Percentiles rank a stretch among this genome's conserved stretches.
These are phyloP conservation scores for Tychaedon coryphoeus DNA, from an alignment of 2,113 vertebrate genomes.

Conservation along the genomic window DNA sequence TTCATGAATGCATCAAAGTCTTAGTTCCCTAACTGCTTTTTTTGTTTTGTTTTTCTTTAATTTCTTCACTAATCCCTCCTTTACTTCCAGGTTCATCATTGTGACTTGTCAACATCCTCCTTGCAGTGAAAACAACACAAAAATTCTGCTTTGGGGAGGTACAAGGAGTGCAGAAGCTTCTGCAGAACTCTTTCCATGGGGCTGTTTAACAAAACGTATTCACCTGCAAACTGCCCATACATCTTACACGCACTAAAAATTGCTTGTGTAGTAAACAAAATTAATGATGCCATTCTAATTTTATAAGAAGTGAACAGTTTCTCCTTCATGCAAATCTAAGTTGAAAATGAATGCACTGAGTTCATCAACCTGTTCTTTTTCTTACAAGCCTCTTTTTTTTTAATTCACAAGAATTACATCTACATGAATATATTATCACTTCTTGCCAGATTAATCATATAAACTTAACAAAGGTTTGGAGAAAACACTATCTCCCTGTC, in stretches of 20 bases:
- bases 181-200: neutral
- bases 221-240: neutral
- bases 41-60: too few relatives aligned
- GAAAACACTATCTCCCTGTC: neutral
- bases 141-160: neutral
- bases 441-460: neutral
- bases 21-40: neutral
- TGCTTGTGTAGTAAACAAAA: slow-evolving; percentile 5
- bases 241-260: neutral
- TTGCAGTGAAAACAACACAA: neutral
- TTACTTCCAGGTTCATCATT: neutral
- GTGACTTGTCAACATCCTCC: neutral
- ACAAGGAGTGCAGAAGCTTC: neutral
- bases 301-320: slow-evolving; percentile 1
- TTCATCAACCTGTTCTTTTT: slow-evolving; percentile 10
- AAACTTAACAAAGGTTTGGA: neutral
- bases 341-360: neutral
- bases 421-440: neutral
- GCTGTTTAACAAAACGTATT: neutral
- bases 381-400: neutral
- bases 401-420: neutral
- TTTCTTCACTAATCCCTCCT: neutral
- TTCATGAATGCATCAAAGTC: neutral
- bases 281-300: slow-evolving; percentile 27
- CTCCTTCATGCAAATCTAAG: slow-evolving; percentile 23